These are phyloP conservation scores for Paralichthys olivaceus DNA, from an alignment of 2,113 vertebrate species.

Conservation along the genomic window DNA sequence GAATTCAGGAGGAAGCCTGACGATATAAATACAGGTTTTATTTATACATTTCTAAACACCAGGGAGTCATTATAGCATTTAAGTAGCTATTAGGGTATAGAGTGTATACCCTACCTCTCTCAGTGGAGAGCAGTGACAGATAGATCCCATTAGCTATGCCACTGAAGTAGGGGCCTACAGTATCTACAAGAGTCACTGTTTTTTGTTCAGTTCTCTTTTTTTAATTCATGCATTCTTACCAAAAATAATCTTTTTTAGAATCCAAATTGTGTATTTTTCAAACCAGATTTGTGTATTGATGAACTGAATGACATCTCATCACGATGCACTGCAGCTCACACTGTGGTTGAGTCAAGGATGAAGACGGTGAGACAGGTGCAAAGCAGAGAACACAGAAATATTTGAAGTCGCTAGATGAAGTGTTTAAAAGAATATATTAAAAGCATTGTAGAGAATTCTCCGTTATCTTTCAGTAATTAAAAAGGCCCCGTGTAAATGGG, in stretches of 20 bases:
- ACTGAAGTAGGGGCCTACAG: background rate
- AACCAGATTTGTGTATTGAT: background rate
- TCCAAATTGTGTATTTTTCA: background rate
- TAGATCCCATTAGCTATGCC: background rate
- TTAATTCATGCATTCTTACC: background rate
- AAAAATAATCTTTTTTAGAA: too few relatives aligned
- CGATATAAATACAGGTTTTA: background rate
- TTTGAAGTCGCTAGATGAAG: background rate
- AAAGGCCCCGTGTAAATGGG: slow-evolving; percentile 32
- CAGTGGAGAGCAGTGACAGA: background rate
- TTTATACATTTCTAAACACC: slow-evolving; percentile 1
- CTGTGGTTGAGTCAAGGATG: background rate
- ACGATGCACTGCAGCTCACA: slow-evolving; percentile 17
- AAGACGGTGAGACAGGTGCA: slow-evolving; percentile 23
- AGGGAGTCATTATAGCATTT: background rate
- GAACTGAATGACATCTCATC: slow-evolving; percentile 31
- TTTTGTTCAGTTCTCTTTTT: background rate
- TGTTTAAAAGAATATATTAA: background rate
- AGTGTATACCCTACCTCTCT: background rate
- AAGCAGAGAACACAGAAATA: background rate
- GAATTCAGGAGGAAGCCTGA: background rate
- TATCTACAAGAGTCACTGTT: background rate
- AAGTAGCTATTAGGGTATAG: background rate
- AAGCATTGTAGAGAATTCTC: slow-evolving; percentile 1
- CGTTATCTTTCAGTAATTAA: slow-evolving; percentile 38